These are phyloP conservation scores for Hyposoter didymator DNA, from an alignment of 2,888 invertebrate species.

Conservation along the genomic window DNA sequence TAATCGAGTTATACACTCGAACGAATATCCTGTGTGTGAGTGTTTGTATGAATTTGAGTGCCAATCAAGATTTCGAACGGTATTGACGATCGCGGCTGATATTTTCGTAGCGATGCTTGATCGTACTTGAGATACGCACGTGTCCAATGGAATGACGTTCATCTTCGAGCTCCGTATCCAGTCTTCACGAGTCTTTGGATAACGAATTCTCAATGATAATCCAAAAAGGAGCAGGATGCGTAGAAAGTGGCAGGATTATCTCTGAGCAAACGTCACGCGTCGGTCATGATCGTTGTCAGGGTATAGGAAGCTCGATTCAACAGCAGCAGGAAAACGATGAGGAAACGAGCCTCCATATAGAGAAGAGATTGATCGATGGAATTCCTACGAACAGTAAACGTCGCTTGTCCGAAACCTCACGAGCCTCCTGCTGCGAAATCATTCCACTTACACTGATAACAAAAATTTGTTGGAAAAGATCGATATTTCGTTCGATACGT, in stretches of 20 bases:
- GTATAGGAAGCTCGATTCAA: slow-evolving; percentile 20
- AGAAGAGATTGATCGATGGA: slow-evolving; percentile 51
- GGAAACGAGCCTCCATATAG: neutral
- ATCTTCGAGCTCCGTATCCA: neutral
- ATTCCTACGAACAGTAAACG: slow-evolving; percentile 21
- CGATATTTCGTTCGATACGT: too few relatives aligned
- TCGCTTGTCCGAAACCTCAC: neutral
- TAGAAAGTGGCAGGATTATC: slow-evolving; percentile 36
- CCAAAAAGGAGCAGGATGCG: slow-evolving; percentile 18
- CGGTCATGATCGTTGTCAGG: slow-evolving; percentile 33
- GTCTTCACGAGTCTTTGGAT: slow-evolving; percentile 31
- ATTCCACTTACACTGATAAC: too few relatives aligned
- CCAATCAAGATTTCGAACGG: slow-evolving; percentile 55
- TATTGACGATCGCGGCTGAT: slow-evolving; percentile 29
- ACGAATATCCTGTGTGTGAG: neutral
- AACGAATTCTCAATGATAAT: slow-evolving; percentile 60
- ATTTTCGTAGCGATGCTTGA: slow-evolving; percentile 45
- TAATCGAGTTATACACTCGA: slow-evolving; percentile 58
- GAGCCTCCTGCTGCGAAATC: neutral
- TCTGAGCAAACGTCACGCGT: slow-evolving; percentile 15
- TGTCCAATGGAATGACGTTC: slow-evolving; percentile 11
- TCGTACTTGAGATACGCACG: slow-evolving; percentile 15
- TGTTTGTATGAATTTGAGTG: neutral
- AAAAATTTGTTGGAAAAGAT: too few relatives aligned
- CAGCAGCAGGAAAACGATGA: slow-evolving; percentile 22